These are phyloP conservation scores for Himalopsyche kuldschensis DNA, from an alignment of 2,888 invertebrate genomes.

Conservation along the genomic window DNA sequence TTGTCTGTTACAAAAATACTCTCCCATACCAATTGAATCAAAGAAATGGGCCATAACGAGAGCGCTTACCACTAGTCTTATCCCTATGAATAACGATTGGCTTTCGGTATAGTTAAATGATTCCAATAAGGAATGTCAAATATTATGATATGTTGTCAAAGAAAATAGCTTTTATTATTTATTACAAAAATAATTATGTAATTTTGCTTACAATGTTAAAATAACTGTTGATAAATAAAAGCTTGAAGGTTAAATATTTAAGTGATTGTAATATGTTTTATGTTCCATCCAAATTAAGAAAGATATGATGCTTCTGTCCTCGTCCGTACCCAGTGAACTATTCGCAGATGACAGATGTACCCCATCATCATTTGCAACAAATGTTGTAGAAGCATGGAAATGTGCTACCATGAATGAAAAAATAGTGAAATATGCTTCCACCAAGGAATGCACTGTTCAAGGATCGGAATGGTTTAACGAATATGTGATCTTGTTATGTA, in stretches of 20 bases:
- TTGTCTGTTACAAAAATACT: no score
- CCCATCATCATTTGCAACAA: background rate
- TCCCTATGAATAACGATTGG: no score
- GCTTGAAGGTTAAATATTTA: no score
- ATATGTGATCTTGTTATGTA: constrained; percentile 10
- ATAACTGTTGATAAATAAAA: no score
- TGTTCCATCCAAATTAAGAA: constrained; percentile 1
- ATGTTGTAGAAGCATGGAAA: background rate
- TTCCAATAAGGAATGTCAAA: background rate
- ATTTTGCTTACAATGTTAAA: background rate
- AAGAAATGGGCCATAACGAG: no score
- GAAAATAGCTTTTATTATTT: no score
- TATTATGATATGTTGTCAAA: background rate
- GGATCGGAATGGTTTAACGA: constrained; percentile 23
- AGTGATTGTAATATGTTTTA: background rate
- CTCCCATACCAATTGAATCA: no score
- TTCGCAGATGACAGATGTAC: background rate
- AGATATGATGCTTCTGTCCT: background rate
- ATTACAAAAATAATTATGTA: no score
- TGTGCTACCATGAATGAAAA: background rate
- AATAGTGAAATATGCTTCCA: background rate
- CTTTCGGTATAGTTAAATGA: no score
- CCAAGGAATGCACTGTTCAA: constrained; percentile 8
- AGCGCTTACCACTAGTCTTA: no score
- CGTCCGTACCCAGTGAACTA: background rate